phyloP scores from a whole-genome alignment of 2,797 vertebrate genomes.

The Cryptoprocta ferox region DNA sequence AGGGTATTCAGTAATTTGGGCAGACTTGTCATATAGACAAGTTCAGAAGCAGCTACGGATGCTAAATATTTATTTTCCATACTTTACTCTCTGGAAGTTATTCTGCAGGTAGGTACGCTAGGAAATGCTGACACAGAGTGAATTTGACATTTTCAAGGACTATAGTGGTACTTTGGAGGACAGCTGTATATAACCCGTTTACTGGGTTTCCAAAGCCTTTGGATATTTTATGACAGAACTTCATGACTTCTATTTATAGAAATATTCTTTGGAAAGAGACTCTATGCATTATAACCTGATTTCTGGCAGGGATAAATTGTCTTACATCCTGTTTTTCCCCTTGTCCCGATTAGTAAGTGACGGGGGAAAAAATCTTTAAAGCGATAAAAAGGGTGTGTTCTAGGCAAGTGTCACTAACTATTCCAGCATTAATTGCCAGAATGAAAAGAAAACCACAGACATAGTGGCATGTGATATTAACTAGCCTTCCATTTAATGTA shows the following conservation, averaged over 20 bases:
- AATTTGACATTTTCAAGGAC: constrained; percentile 52
- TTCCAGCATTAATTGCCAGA: neutral
- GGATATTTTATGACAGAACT: constrained; percentile 3
- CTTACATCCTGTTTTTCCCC: neutral
- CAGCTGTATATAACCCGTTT: neutral
- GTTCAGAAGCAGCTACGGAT: constrained; percentile 37
- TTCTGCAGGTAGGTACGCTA: neutral
- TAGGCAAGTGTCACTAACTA: neutral
- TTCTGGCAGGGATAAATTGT: constrained; percentile 18
- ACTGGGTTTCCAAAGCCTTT: constrained; percentile 11
- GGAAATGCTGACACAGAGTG: constrained; percentile 37
- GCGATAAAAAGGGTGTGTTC: neutral
- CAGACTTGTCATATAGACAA: neutral
- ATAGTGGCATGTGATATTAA: neutral
- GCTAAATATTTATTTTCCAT: constrained; percentile 52
- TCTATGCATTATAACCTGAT: neutral
- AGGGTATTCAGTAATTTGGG: constrained; percentile 7
- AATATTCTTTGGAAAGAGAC: constrained; percentile 29
- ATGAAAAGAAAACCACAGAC: constrained; percentile 14
- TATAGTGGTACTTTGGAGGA: neutral
- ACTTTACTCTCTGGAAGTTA: constrained; percentile 18
- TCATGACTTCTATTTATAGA: constrained; percentile 48
- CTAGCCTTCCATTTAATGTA: neutral
- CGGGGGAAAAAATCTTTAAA: neutral
- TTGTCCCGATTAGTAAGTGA: constrained; percentile 39